phyloP scores from a whole-genome alignment of 2,113 vertebrate species.

The Coreoperca whiteheadi region DNA sequence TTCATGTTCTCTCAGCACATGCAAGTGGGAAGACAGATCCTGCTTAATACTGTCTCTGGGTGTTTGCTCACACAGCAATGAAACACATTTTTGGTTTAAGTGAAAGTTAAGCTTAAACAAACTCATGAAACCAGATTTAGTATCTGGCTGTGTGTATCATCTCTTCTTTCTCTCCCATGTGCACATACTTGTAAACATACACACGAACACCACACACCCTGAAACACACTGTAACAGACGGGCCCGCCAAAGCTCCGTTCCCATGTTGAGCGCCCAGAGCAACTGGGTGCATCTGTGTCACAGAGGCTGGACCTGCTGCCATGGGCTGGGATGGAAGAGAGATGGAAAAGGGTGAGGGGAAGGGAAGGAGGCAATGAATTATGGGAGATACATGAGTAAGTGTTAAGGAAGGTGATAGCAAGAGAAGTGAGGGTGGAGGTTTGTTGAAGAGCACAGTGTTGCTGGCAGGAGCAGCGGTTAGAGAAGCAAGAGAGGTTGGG shows the following conservation, averaged over 20 bases:
- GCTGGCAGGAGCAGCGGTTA: conserved; percentile 52
- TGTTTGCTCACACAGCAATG: not conserved
- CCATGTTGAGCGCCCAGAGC: conserved; percentile 70
- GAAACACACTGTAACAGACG: conserved; percentile 69
- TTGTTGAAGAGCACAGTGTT: conserved; percentile 39
- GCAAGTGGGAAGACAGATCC: conserved; percentile 17
- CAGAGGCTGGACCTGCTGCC: conserved; percentile 81
- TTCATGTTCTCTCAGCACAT: conserved; percentile 24
- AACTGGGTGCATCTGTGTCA: conserved; percentile 77
- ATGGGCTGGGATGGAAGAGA: conserved; percentile 61
- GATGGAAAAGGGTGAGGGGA: conserved; percentile 43
- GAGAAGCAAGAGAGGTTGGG: conserved; percentile 64
- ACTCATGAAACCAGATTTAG: conserved; percentile 43
- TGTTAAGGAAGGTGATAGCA: conserved; percentile 67
- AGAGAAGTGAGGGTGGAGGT: conserved; percentile 27
- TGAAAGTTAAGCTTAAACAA: conserved; percentile 48
- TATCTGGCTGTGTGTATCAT: conserved; percentile 19
- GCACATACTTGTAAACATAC: not conserved
- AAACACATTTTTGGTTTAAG: conserved; percentile 13
- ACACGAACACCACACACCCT: conserved; percentile 37
- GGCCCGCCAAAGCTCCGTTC: conserved; percentile 73
- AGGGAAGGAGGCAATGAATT: conserved; percentile 24
- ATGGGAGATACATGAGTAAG: conserved; percentile 49
- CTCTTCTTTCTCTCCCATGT: conserved; percentile 11
- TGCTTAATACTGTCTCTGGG: conserved; percentile 13